phyloP scores from a whole-genome alignment of 2,797 vertebrate species.

The Garrulus glandarius region DNA sequence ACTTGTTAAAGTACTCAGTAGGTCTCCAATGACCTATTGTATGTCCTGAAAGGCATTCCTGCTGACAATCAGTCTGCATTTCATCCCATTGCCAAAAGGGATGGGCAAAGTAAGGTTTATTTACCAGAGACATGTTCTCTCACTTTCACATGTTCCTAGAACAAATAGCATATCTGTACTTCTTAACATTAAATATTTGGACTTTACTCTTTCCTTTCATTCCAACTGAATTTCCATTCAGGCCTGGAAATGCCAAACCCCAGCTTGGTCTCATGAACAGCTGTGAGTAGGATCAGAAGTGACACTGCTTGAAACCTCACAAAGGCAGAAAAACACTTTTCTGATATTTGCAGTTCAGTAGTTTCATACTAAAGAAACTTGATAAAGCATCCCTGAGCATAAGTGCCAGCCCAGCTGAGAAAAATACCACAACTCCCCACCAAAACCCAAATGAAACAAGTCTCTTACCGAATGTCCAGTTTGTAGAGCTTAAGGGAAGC shows the following conservation, averaged over 20 bases:
- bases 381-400: not conserved
- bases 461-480: not conserved
- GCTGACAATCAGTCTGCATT: conserved; percentile 1
- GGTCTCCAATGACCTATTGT: conserved; percentile 24
- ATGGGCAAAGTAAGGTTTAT: conserved; percentile 15
- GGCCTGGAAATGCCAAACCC: not conserved
- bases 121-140: conserved; percentile 9
- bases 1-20: conserved; percentile 27
- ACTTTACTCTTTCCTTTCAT: not conserved
- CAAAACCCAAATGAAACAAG: not conserved
- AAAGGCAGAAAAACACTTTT: not conserved
- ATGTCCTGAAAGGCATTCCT: conserved; percentile 37
- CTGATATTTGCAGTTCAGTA: not conserved
- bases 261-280: not conserved
- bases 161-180: not conserved
- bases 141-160: conserved; percentile 25
- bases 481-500: not conserved
- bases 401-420: not conserved
- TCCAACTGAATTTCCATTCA: not conserved
- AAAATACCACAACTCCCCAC: not conserved
- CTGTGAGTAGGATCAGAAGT: not conserved
- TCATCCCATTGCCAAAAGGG: conserved; percentile 3
- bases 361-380: not conserved
- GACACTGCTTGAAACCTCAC: not conserved
- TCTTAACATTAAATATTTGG: conserved; percentile 34